Evolutionary conservation across 2,113 vertebrate genomes (phyloP), one percentile per base, ranked within the genome.

Genomic region (Phrynosoma blainvillii): DNA sequence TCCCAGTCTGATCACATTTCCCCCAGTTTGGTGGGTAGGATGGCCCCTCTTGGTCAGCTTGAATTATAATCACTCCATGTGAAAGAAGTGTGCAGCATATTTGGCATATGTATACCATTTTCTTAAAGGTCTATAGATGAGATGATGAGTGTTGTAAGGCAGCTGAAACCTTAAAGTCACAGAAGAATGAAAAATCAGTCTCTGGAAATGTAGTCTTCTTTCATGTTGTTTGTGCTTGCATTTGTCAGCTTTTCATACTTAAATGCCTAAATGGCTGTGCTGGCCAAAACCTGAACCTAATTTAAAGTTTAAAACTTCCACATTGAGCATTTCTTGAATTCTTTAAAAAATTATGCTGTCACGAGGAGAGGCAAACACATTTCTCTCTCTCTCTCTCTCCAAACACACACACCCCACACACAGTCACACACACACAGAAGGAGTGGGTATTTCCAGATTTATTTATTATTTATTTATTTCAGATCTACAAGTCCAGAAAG

Each of bases 181-280:
- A 86, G 80, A 54, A 81, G 73, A 66, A 81, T 89, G 86, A 93
- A 25, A 79, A 88, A 30, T 3, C 10, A 80, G 73, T 77, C 87
- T 90, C 93, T 83, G 65, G 78, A 94, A 93, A 90, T 89, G 1
- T 62, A 77, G 74, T 91, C 16, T 32, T 93, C 52, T 93, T 92
- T 94, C 66, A 82, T 93, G 59, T 89, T 84, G 59, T 90, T 88
- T 93, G 32, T 85, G 81, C 77, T 89, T 94, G 52, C 77, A 3
- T 91, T 88, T 91, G 87, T 93, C 75, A 93, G 78, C 8, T 81
- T 90, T 88, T 95, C n/a, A 40, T 87, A 65, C 88, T 93, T 86
- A 89, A 89, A 93, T 93, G 84, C 47, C 54, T 89, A 86, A 86
- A 76, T 70, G 9, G 23, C 89, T 92, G 84, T 87, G 59, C 66